Evolutionary conservation across 2,888 invertebrate genomes (phyloP).

Genomic region (Crepidodera aurea): DNA sequence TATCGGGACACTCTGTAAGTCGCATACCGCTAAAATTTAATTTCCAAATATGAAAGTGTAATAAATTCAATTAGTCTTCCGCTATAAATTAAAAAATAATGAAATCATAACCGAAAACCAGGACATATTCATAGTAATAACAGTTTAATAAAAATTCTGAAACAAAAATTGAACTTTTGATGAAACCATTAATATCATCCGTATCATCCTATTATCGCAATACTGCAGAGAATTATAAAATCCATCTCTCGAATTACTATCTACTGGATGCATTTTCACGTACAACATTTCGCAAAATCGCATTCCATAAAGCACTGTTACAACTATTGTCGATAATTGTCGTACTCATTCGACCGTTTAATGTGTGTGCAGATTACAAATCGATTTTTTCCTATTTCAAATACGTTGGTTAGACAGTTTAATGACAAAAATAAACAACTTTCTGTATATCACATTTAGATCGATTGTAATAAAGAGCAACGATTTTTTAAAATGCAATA

Average conservation of each 20-base stretch:
- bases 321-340: slow-evolving; percentile 8
- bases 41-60: no score
- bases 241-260: slow-evolving; percentile 8
- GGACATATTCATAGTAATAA: not conserved
- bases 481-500: no score
- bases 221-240: slow-evolving; percentile 15
- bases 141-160: slow-evolving; percentile 6
- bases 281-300: slow-evolving; percentile 10
- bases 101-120: not conserved
- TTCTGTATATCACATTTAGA: no score
- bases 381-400: no score
- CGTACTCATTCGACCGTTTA: slow-evolving; percentile 2
- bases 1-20: no score
- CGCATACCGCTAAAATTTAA: no score
- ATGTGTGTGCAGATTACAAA: slow-evolving; percentile 12
- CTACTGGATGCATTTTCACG: slow-evolving; percentile 12
- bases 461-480: no score
- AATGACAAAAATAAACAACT: no score
- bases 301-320: slow-evolving; percentile 11
- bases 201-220: not conserved
- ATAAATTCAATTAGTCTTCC: no score
- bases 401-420: no score
- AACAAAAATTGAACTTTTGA: slow-evolving; percentile 5
- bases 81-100: slow-evolving; percentile 1
- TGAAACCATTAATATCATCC: slow-evolving; percentile 10